Evolutionary conservation across 2,888 invertebrate species (phyloP).

Genomic region (Pyralis farinalis): DNA sequence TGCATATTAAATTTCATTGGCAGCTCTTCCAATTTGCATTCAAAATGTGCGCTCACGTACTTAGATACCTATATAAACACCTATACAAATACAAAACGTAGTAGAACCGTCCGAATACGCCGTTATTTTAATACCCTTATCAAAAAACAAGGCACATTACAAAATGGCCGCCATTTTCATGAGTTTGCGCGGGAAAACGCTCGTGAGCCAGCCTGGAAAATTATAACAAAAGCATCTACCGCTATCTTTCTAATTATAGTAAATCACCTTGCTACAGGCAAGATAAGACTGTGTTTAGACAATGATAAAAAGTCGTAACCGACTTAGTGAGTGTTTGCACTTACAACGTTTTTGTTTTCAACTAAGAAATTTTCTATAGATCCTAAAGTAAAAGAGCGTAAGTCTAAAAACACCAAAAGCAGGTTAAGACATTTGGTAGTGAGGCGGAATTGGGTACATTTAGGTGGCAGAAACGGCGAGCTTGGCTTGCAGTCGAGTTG

Average conservation of each 20-base stretch:
- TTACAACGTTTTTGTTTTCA: constrained; percentile 53
- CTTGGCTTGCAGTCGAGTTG: constrained; percentile 32
- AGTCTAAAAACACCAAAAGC: constrained; percentile 32
- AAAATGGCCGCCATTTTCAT: constrained; percentile 77
- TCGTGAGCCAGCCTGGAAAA: constrained; percentile 76
- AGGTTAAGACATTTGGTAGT: constrained; percentile 39
- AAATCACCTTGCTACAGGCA: constrained; percentile 79
- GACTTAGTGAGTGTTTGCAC: constrained; percentile 35
- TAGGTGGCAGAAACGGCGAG: constrained; percentile 35
- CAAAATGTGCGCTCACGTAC: constrained; percentile 71
- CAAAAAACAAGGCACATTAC: constrained; percentile 81
- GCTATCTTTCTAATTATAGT: constrained; percentile 82
- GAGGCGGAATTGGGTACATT: constrained; percentile 35
- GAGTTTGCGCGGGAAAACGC: constrained; percentile 75
- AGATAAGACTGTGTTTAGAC: constrained; percentile 69
- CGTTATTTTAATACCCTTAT: constrained; percentile 79
- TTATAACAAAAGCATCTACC: constrained; percentile 81
- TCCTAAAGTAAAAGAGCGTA: constrained; percentile 37
- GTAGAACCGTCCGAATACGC: constrained; percentile 64
- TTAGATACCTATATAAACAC: constrained; percentile 57
- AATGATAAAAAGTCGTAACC: constrained; percentile 57
- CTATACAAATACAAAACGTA: constrained; percentile 53
- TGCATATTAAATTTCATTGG: constrained; percentile 64
- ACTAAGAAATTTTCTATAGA: constrained; percentile 34
- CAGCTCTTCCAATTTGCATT: constrained; percentile 68